These are phyloP conservation scores for Aphidius colemani DNA, from an alignment of 2,888 invertebrate species.

Conservation along the genomic window DNA sequence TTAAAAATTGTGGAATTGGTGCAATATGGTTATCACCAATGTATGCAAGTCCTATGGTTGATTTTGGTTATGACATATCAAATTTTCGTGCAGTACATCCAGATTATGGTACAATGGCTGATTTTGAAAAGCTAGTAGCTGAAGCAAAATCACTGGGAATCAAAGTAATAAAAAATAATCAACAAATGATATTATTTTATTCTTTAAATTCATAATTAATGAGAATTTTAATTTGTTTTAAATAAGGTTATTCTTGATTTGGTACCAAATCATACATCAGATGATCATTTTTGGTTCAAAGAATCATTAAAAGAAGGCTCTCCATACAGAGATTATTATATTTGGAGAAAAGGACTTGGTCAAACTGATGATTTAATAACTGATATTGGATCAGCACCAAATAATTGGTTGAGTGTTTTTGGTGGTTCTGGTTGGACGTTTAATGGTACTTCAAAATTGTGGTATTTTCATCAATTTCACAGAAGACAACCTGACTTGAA, in stretches of 20 bases:
- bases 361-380: too few relatives aligned
- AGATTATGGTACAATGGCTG: conserved; percentile 74
- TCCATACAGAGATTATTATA: conserved; percentile 62
- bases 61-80: conserved; percentile 87
- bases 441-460: conserved; percentile 56
- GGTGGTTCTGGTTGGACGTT: conserved; percentile 64
- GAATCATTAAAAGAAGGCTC: conserved; percentile 48
- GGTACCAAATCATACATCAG: conserved; percentile 66
- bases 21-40: conserved; percentile 87
- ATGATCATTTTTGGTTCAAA: conserved; percentile 65
- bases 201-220: too few relatives aligned
- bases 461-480: conserved; percentile 65
- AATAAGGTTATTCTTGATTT: conserved; percentile 66
- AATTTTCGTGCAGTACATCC: conserved; percentile 75
- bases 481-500: conserved; percentile 65
- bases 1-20: conserved; percentile 72
- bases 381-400: conserved; percentile 46
- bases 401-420: conserved; percentile 63
- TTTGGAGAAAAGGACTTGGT: conserved; percentile 58
- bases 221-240: too few relatives aligned
- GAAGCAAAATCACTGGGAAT: conserved; percentile 65
- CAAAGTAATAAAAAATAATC: conserved; percentile 46
- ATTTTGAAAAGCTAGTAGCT: conserved; percentile 68
- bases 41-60: conserved; percentile 80
- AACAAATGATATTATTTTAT: too few relatives aligned